Evolutionary conservation across 2,888 invertebrate species (phyloP), one percentile per base, ranked within the genome.

Genomic region (Platerodrilus igneus): DNA sequence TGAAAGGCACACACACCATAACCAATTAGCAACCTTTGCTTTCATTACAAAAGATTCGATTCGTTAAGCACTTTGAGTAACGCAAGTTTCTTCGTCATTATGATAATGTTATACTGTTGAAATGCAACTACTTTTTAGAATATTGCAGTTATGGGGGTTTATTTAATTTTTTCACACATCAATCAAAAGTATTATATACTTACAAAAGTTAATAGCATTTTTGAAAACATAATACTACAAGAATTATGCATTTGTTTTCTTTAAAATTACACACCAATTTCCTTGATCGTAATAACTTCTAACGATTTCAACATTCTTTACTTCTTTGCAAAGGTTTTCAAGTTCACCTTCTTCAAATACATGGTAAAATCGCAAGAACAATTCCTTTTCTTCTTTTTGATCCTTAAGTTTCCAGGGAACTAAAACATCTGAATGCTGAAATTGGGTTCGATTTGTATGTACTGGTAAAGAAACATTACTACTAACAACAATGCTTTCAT

Each of bases 261-360:
- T 71, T 58, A 91, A 77, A 51, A 88, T 71, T 18, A 88, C 78
- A 72, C 94, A 95, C 89, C 95, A 94, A 66, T 97, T 97, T 0
- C 97, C 97, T 67, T 96, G 87, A 66, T 96, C 96, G 59, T 95
- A 95, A 66, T 90, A 97, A 55, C 78, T 79, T 16, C 75, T 70
- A 18, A 77, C 62, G 7, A 94, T 68, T 25, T 60, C 56, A 21
- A 85, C 69, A 25, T 67, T 68, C 0, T 68, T 50, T 3, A 82
- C 51, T 45, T 73, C 65, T 13, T 59, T 58, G 50, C 86, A 84
- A 23, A 94, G 66, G 2, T 66, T 52, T 52, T 84, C 79, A 20
- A 94, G 65, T 70, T 94, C 96, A 0, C 78, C 78, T 51, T 88
- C 81, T 52, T 84, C 80, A 62, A 96, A 97, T 2, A 96, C 91